Base-by-base conservation (phyloP, 2,113 vertebrate species). In the Thalassarche chlororhynchos region DNA sequence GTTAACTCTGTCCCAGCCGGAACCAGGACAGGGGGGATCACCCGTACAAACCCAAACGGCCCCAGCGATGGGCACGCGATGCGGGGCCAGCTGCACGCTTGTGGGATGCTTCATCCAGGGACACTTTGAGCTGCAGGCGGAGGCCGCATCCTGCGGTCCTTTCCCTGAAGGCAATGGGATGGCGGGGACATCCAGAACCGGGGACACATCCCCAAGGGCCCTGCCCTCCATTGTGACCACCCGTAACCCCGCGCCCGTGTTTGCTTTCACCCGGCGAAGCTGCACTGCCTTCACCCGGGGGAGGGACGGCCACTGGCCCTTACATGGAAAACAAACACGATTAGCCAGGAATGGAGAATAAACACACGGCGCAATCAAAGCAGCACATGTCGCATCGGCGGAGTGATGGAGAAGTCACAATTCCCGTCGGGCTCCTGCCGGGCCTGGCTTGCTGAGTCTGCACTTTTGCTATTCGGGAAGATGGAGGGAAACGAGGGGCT, bases 71-170 rank as follows among this genome's bases (percentile, higher is more conserved):
- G 54, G 38, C 36, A 14, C 2, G 2, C 1, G 2, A 2, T 19
- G 54, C 0, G 0, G 46, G 26, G 7, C 17, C 55, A 12, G 57
- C 44, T 40, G 65, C 69, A 10, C 0, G 0, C 62, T 64, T 9
- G 1, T 0, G 3, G 74, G 65, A 28, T 40, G n/a, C 61, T 71
- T 14, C 91, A 7, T 18, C 34, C 52, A 15, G 54, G 28, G 68
- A 0, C 12, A 0, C 14, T 31, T 12, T 0, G 3, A 70, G 36
- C n/a, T 61, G 60, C 60, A 58, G 17, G 8, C 1, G 49, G 29
- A 51, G 28, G 14, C 29, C 2, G 2, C 61, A 12, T 42, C 12
- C 51, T 16, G 28, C 1, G 15, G 12, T 62, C 40, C 54, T 49
- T 57, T 49, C 42, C 21, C 49, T 15, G 62, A 47, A 60, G 68